phyloP scores from a whole-genome alignment of 2,888 invertebrate genomes.

The Epistrophe grossulariae region DNA sequence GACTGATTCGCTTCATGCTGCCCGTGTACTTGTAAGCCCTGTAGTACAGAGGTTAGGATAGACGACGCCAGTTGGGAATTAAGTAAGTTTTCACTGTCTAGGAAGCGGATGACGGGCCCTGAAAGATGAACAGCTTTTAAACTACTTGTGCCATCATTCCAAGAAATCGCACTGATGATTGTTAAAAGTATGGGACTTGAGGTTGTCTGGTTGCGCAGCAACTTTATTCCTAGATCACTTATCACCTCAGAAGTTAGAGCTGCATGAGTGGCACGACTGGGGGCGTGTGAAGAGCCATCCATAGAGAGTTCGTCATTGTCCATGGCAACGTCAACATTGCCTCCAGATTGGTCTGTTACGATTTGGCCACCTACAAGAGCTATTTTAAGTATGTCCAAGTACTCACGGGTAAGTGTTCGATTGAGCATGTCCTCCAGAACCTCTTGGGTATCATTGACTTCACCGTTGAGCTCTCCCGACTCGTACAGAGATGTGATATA shows the following conservation, averaged over 20 bases:
- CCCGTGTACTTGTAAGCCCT: constrained; percentile 93
- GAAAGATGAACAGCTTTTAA: constrained; percentile 91
- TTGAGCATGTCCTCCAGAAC: constrained; percentile 94
- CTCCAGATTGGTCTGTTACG: constrained; percentile 79
- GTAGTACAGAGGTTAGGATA: constrained; percentile 90
- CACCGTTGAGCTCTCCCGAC: constrained; percentile 90
- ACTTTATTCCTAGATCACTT: constrained; percentile 91
- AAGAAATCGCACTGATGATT: constrained; percentile 88
- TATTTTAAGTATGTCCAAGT: constrained; percentile 92
- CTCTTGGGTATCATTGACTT: constrained; percentile 90
- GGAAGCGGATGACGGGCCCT: constrained; percentile 88
- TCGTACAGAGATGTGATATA: constrained; percentile 91
- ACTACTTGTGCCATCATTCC: constrained; percentile 94
- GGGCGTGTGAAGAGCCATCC: constrained; percentile 87
- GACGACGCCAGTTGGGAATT: constrained; percentile 88
- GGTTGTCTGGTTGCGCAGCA: constrained; percentile 88
- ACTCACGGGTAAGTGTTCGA: constrained; percentile 93
- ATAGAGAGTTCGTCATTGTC: constrained; percentile 89
- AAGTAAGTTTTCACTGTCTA: constrained; percentile 87
- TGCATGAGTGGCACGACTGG: constrained; percentile 83
- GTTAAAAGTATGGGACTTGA: constrained; percentile 88
- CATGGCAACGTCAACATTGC: constrained; percentile 84
- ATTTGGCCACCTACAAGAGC: constrained; percentile 89
- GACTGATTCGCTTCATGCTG: constrained; percentile 96
- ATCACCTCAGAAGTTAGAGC: constrained; percentile 89